phyloP scores from a whole-genome alignment of 2,797 vertebrate species.

The Tenualosa thibaudeaui region DNA sequence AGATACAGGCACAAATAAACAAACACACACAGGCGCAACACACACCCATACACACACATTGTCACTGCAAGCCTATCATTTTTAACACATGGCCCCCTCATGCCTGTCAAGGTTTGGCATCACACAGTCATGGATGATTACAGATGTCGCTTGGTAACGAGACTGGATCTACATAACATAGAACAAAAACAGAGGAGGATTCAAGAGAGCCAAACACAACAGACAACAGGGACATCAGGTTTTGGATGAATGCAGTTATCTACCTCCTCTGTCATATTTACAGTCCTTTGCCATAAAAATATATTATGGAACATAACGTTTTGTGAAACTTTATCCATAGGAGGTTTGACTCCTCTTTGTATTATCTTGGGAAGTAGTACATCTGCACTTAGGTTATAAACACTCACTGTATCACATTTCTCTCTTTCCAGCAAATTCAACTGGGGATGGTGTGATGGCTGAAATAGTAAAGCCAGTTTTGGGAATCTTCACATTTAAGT shows the following conservation, averaged over 20 bases:
- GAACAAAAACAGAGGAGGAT: constrained; percentile 69
- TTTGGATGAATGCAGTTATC: neutral
- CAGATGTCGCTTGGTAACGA: constrained; percentile 75
- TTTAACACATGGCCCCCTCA: neutral
- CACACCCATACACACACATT: neutral
- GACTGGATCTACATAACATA: constrained; percentile 77
- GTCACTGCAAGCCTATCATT: neutral
- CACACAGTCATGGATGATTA: constrained; percentile 77
- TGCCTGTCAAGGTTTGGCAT: constrained; percentile 76
- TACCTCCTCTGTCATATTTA: neutral
- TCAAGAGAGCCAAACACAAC: constrained; percentile 33
- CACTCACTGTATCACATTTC: neutral
- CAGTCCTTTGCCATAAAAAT: neutral
- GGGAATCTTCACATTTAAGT: constrained; percentile 51
- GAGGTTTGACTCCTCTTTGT: neutral
- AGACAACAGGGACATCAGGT: constrained; percentile 35
- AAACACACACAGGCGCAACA: neutral
- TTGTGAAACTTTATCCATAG: neutral
- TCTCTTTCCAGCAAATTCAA: constrained; percentile 47
- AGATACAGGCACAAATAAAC: constrained; percentile 9
- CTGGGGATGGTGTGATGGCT: constrained; percentile 50
- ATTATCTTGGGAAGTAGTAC: constrained; percentile 9
- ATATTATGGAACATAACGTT: neutral
- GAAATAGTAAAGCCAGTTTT: constrained; percentile 70
- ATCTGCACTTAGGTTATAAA: constrained; percentile 27